Base-by-base conservation (phyloP, 2,888 invertebrate genomes). In the Polydrusus tereticollis region DNA sequence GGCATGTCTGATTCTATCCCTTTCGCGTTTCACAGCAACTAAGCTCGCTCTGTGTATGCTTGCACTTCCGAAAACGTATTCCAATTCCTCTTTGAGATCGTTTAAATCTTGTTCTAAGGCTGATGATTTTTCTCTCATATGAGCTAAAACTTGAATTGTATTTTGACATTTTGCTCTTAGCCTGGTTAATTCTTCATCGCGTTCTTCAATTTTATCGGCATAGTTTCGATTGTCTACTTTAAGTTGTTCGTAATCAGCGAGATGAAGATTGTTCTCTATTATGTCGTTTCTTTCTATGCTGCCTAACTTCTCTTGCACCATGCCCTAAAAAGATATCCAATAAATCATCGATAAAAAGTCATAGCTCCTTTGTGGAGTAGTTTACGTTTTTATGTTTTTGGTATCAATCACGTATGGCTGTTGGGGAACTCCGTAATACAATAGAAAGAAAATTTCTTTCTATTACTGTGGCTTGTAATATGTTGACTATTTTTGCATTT, bases 201-300 rank as follows among this genome's bases (percentile, higher is more conserved):
- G 82, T 77, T 89, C 88, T 79, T 89, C 88, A 65, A 88, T 87
- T 82, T 88, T 88, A 76, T 88, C 88, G 66, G 86, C 83, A 77
- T 86, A 70, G 38, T 85, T 86, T 80, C 87, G 86, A 78, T 88
- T 88, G 79, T 88, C 88, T 75, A 87, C 86, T 80, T 88, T 88
- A 71, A 89, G 79, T 78, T 88, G 88, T 80, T 89, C 88, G 82
- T 87, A 89, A 80, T 89, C 88, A 72, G 87, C 86, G 71, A 89
- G 78, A 74, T 87, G 86, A 36, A 87, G 82, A 60, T 87, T 86
- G 41, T 86, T 87, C 2, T 87, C 87, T 50, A 88, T 82, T 68
- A 85, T 86, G 78, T 88, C 88, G 45, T 83, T 70, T 8, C 78
- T 77, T 55, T 79, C 78, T 26, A 84, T 78, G 12, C 77, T 77